Conservation (phyloP, 2,888 invertebrate species). For the Zygogramma bicolorata region DNA sequence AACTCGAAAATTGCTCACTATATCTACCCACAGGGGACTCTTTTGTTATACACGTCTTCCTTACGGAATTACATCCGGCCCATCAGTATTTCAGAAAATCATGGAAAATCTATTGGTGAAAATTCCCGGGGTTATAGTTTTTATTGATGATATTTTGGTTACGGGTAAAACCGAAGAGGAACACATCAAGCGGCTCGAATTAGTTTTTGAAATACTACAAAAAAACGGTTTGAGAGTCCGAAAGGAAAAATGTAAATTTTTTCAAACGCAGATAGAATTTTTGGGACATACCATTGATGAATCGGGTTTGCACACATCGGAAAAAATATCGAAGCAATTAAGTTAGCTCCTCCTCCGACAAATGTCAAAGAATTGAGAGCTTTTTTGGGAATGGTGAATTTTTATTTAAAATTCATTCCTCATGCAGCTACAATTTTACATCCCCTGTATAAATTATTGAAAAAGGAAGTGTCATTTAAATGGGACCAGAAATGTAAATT, state of each 20-base stretch:
- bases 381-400: conserved; percentile 1
- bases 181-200: neutral
- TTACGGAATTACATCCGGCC: neutral
- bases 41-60: conserved; percentile 24
- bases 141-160: conserved; percentile 6
- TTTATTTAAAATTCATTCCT: conserved; percentile 8
- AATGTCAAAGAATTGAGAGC: neutral
- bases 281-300: neutral
- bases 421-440: conserved; percentile 2
- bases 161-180: conserved; percentile 5
- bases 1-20: conserved; percentile 18
- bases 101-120: neutral
- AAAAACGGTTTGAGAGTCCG: neutral
- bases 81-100: neutral
- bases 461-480: neutral
- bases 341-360: neutral
- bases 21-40: conserved; percentile 32
- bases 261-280: neutral
- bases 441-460: conserved; percentile 7
- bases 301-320: neutral
- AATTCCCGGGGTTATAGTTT: neutral
- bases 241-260: conserved; percentile 1
- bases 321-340: neutral
- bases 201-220: neutral
- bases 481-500: neutral